Evolutionary conservation across 2,113 vertebrate genomes (phyloP).

Genomic region (Scatophagus argus): DNA sequence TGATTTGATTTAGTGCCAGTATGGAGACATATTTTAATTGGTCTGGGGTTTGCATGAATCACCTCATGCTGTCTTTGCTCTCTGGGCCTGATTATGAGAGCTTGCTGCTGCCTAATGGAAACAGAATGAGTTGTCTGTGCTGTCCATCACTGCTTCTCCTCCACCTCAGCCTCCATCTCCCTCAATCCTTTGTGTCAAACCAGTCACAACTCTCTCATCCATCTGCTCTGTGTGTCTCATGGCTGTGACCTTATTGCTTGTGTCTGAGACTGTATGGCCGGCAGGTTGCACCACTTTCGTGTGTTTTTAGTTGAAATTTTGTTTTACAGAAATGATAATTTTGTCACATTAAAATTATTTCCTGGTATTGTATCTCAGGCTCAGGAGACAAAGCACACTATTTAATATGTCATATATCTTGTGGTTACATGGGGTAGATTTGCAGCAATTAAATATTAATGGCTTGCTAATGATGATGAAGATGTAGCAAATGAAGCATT

Average conservation of each 20-base stretch:
- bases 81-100: constrained; percentile 60
- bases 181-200: constrained; percentile 39
- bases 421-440: neutral
- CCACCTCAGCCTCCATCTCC: constrained; percentile 26
- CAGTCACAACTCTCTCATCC: constrained; percentile 35
- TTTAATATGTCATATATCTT: neutral
- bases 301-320: neutral
- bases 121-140: constrained; percentile 64
- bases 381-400: neutral
- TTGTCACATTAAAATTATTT: constrained; percentile 3
- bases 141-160: constrained; percentile 41
- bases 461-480: neutral
- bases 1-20: constrained; percentile 12
- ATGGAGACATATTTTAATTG: constrained; percentile 59
- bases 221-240: constrained; percentile 48
- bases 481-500: neutral
- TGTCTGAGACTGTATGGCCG: constrained; percentile 7
- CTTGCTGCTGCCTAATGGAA: constrained; percentile 56
- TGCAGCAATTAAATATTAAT: constrained; percentile 5
- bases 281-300: neutral
- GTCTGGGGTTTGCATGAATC: constrained; percentile 57
- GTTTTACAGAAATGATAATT: neutral
- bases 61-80: constrained; percentile 56
- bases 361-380: neutral
- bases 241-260: constrained; percentile 51